Base-by-base conservation (phyloP, 2,113 vertebrate species). In the Phycodurus eques region DNA sequence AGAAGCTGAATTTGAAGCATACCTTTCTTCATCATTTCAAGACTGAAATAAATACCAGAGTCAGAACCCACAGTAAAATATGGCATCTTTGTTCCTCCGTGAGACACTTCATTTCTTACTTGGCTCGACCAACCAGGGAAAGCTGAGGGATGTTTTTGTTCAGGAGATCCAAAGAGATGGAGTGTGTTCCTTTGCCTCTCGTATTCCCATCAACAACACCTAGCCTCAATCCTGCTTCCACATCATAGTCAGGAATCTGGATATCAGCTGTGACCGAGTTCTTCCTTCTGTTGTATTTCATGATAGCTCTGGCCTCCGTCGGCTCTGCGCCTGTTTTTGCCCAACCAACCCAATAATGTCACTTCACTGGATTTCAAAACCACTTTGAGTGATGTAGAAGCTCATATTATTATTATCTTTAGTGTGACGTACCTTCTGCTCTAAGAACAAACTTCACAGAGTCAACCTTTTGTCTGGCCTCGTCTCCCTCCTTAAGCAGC, bases 141-240 rank as follows among this genome's bases (percentile, higher is more conserved):
- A 94, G 81, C 87, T 96, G 93, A 54, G 94, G 85, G 80, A 94
- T 84, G 51, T 96, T 94, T 83, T 94, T 94, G 82, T 95, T 96
- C 64, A 93, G 84, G 8, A 98, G n/a, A 51, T 97, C 93, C 67
- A 98, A 78, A 77, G 89, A 90, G 81, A 96, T 88, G 49, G 83
- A 85, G 80, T 94, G 93, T 65, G 91, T 89, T 66, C 84, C 93
- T 82, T 88, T 93, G 70, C 81, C 88, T 72, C 84, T 70, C 54
- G 85, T 47, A 69, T 80, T 61, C 8, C 91, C 94, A 74, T 95
- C 92, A 70, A 69, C 89, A 63, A 94, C 67, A 82, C 92, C 94
- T 60, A 98, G 81, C 69, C 91, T 91, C 73, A 95, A 73, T 44
- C 95, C 95, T 59, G 95, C 89, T 65, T 96, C 92, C 73, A 98